These are phyloP conservation scores for Oxygymnocypris stewartii DNA, from an alignment of 2,113 vertebrate genomes.

Conservation along the genomic window DNA sequence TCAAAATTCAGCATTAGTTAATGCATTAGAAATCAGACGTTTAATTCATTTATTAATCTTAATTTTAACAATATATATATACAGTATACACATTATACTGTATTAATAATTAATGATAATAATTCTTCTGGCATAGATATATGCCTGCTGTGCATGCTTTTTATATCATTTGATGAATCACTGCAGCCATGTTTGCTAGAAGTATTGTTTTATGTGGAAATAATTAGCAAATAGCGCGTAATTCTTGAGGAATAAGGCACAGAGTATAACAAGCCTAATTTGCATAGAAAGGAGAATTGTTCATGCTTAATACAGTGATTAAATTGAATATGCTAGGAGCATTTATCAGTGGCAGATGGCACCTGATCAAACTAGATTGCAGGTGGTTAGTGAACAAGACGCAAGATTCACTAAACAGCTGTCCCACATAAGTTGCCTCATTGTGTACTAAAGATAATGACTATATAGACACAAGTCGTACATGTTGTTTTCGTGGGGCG, in stretches of 20 bases:
- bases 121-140: background rate
- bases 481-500: constrained; percentile 1
- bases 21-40: background rate
- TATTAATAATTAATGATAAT: background rate
- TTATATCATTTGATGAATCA: background rate
- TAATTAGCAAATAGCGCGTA: background rate
- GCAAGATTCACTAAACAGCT: background rate
- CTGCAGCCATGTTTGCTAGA: background rate
- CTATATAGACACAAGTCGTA: background rate
- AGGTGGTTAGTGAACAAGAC: constrained; percentile 1
- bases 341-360: background rate
- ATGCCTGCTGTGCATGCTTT: too few species aligned
- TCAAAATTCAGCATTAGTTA: background rate
- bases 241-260: background rate
- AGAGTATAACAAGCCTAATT: background rate
- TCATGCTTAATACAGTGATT: background rate
- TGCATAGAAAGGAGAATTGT: background rate
- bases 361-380: background rate
- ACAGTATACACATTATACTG: too few species aligned
- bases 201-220: background rate
- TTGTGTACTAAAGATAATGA: constrained; percentile 20
- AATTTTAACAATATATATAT: background rate
- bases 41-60: background rate
- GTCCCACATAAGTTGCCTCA: constrained; percentile 24
- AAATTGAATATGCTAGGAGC: background rate